phyloP scores from a whole-genome alignment of 2,888 invertebrate species.

The Atrina japonica region DNA sequence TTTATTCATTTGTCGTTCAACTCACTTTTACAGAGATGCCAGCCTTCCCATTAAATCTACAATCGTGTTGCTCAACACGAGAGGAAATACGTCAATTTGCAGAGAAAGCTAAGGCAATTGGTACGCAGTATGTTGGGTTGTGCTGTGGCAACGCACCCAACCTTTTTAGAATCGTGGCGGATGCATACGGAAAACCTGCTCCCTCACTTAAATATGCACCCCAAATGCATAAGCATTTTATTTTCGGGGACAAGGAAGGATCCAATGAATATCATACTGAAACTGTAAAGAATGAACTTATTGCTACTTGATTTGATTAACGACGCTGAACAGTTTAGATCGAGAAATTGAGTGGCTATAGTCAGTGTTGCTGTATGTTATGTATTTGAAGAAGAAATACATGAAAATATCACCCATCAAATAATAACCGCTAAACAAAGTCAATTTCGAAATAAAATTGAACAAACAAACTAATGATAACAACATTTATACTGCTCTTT shows the following conservation, averaged over 20 bases:
- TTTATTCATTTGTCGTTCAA: too few species aligned
- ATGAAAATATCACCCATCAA: too few species aligned
- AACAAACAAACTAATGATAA: too few species aligned
- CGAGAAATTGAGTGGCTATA: too few species aligned
- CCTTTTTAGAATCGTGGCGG: conserved; percentile 67
- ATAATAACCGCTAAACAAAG: too few species aligned
- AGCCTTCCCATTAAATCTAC: conserved; percentile 66
- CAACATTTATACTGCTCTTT: too few species aligned
- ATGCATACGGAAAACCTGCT: conserved; percentile 63
- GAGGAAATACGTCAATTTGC: conserved; percentile 69
- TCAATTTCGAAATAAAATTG: too few species aligned
- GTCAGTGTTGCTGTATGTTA: too few species aligned
- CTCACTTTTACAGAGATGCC: conserved; percentile 62
- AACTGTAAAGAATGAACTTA: background rate
- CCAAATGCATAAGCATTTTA: conserved; percentile 59
- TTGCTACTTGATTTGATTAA: too few species aligned
- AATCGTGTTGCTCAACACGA: conserved; percentile 57
- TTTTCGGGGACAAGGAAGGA: conserved; percentile 51
- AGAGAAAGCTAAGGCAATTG: conserved; percentile 60
- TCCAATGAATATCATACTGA: conserved; percentile 43
- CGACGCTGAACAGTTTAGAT: too few species aligned
- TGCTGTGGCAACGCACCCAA: conserved; percentile 74
- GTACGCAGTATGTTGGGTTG: conserved; percentile 72
- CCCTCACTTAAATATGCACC: conserved; percentile 64
- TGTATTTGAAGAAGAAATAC: too few species aligned